A percentile compares a stretch with the other conserved stretches of the same genome.
Conservation (phyloP, 2,797 vertebrate genomes). For the Gymnoscopelus braueri region DNA sequence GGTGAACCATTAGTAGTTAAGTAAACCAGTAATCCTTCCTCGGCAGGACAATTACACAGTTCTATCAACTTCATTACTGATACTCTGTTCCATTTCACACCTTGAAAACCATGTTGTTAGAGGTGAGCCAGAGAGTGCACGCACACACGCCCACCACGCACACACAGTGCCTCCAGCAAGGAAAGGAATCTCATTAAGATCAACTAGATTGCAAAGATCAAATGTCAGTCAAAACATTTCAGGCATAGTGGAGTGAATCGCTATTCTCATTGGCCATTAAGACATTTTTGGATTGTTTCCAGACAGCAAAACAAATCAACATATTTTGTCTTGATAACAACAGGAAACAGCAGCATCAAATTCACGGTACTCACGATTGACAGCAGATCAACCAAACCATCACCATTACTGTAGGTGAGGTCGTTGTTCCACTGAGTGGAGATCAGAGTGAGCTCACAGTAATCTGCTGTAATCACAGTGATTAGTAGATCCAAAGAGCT, state of each 20-base stretch:
- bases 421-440: constrained; percentile 2
- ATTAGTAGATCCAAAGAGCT: constrained; percentile 38
- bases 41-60: constrained; percentile 73
- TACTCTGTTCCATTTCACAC: constrained; percentile 77
- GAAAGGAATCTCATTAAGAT: constrained; percentile 75
- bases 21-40: constrained; percentile 59
- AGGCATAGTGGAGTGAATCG: constrained; percentile 44
- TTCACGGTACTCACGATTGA: too few species aligned
- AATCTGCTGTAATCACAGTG: constrained; percentile 23
- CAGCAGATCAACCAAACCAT: too few species aligned
- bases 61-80: constrained; percentile 74
- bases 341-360: too few species aligned
- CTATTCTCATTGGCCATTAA: too few species aligned
- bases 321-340: too few species aligned
- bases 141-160: background rate
- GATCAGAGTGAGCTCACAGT: constrained; percentile 19
- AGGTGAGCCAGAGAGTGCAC: constrained; percentile 20
- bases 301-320: too few species aligned
- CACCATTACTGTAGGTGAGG: too few species aligned
- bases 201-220: constrained; percentile 65
- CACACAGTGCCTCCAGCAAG: constrained; percentile 16
- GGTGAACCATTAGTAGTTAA: constrained; percentile 63
- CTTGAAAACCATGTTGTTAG: constrained; percentile 40
- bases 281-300: too few species aligned
- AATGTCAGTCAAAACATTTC: constrained; percentile 69